Percentiles rank a stretch among this genome's conserved stretches.
These are phyloP conservation scores for Poecile atricapillus DNA, from an alignment of 2,113 vertebrate species.

Conservation along the genomic window DNA sequence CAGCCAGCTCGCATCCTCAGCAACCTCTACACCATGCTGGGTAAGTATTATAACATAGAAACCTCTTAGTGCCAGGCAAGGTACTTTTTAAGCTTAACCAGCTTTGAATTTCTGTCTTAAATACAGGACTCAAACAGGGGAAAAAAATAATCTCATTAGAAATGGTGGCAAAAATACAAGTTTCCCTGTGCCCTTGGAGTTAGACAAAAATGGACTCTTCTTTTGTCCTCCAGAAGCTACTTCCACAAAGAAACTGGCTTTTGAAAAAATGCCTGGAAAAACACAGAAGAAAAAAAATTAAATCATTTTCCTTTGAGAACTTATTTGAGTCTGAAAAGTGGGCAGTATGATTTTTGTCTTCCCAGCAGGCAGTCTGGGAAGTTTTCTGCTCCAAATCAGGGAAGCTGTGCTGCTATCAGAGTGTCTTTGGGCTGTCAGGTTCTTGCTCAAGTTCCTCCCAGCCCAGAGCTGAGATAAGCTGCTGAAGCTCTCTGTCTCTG, in stretches of 20 bases:
- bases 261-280: background rate
- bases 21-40: slow-evolving; percentile 92
- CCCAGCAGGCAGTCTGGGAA: background rate
- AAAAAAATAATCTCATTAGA: background rate
- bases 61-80: background rate
- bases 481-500: background rate
- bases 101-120: background rate
- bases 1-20: slow-evolving; percentile 94
- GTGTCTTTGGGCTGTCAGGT: background rate
- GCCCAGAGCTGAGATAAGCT: background rate
- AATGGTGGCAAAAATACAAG: background rate
- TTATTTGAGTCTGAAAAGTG: background rate
- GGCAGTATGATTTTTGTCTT: background rate
- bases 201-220: background rate
- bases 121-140: background rate
- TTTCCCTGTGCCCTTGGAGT: background rate
- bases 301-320: background rate
- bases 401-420: background rate
- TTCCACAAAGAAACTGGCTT: background rate
- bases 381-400: background rate
- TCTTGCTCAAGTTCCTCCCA: background rate
- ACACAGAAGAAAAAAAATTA: background rate
- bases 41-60: slow-evolving; percentile 67
- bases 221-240: background rate
- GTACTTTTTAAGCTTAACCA: background rate